phyloP scores from a whole-genome alignment of 2,113 vertebrate genomes.

The Procapra przewalskii region DNA sequence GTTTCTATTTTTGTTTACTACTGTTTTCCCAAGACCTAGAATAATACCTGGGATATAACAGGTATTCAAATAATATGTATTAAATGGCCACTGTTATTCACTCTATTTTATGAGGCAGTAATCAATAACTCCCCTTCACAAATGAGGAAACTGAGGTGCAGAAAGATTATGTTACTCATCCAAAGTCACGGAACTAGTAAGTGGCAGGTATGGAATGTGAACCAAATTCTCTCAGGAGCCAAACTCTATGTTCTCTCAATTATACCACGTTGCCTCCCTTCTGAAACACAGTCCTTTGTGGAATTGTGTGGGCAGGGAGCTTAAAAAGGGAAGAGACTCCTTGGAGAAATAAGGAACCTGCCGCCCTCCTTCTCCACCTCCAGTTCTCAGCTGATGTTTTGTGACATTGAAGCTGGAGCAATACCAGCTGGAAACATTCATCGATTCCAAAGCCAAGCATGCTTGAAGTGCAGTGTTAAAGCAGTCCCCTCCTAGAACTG shows the following conservation, averaged over 20 bases:
- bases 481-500: neutral
- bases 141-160: neutral
- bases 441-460: neutral
- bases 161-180: neutral
- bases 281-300: slow-evolving; percentile 38
- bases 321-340: slow-evolving; percentile 57
- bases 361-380: slow-evolving; percentile 36
- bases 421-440: neutral
- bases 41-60: neutral
- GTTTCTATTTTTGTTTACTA: neutral
- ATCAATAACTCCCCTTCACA: neutral
- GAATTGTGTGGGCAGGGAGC: slow-evolving; percentile 49
- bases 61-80: neutral
- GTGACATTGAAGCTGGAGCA: slow-evolving; percentile 44
- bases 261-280: neutral
- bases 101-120: neutral
- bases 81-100: neutral
- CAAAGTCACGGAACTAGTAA: neutral
- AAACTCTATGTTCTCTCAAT: neutral
- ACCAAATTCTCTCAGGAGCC: neutral
- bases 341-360: slow-evolving; percentile 28
- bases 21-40: too few species aligned
- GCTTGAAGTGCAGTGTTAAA: neutral
- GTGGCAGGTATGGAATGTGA: neutral
- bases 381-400: slow-evolving; percentile 61